Conservation (phyloP, 2,888 invertebrate genomes). For the Andrena praecox region DNA sequence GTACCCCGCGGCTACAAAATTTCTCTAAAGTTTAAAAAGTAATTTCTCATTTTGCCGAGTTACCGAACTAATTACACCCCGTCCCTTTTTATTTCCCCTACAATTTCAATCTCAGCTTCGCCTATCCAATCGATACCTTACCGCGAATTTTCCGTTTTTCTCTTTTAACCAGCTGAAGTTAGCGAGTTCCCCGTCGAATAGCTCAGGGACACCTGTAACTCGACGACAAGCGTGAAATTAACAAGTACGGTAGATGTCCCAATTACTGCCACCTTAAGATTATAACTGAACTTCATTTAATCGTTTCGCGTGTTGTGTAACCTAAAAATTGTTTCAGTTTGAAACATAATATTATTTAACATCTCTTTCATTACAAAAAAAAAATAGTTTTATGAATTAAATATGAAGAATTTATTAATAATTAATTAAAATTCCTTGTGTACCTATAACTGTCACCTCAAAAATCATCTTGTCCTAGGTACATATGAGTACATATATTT, state of each 20-base stretch:
- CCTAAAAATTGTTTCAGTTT: too few species aligned
- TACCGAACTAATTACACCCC: background rate
- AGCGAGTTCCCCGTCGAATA: background rate
- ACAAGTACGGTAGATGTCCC: conserved; percentile 1
- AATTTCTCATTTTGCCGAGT: conserved; percentile 17
- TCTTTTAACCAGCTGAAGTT: background rate
- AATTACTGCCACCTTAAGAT: too few species aligned
- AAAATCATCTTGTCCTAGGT: too few species aligned
- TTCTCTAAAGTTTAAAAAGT: conserved; percentile 26
- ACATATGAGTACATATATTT: too few species aligned
- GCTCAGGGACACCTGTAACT: background rate
- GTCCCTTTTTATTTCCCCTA: conserved; percentile 6
- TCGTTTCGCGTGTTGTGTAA: too few species aligned
- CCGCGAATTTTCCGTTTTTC: conserved; percentile 4
- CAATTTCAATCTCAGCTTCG: conserved; percentile 20
- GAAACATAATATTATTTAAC: too few species aligned
- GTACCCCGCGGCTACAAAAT: background rate
- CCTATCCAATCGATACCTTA: conserved; percentile 5
- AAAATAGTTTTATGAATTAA: too few species aligned
- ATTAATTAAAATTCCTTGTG: too few species aligned
- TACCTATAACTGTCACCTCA: too few species aligned
- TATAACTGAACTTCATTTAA: too few species aligned
- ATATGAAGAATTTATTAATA: too few species aligned
- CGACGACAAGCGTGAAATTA: background rate
- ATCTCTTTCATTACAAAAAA: too few species aligned